Base-by-base conservation (phyloP, 2,888 invertebrate species). In the Allolobophora icterica region DNA sequence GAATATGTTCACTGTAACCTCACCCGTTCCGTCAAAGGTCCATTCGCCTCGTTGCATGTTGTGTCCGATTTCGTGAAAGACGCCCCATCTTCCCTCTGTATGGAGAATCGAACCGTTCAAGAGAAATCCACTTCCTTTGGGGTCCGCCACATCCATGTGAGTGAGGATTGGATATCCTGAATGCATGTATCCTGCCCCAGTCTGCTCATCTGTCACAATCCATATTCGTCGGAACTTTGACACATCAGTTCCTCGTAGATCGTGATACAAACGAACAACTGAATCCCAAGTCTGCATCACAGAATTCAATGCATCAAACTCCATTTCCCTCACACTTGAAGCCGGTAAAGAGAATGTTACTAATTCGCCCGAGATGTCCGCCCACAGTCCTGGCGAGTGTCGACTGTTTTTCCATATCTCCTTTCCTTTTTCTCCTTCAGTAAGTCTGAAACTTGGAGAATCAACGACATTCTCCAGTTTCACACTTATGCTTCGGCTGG, bases 1-100 rank as follows among this genome's bases (percentile, higher is more conserved):
- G 92, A 94, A 93, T 34, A 94, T 92, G 89, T 94, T 94, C 89
- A 92, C 92, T 11, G 93, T 93, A 13, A 93, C 93, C 58, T 92
- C 91, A 4, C 71, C 45, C 0, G 93, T 92, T 15, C 93, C 93
- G 6, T 91, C 91, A 52, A 93, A 93, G 11, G 93, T 94, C 94
- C 93, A 94, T 38, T 83, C 91, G 6, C n/a, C 40, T 52, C 90
- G 58, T 92, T 94, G 93, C 92, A 94, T 91, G 90, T 94, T 94
- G 92, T 94, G 93, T n/a, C 94, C 94, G 11, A 94, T 89, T 91
- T 94, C 94, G 90, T 94, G 94, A 91, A 92, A 94, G 40, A 93
- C 38, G 0, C 94, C 94, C 94, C 94, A 94, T 21, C 84, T 90
- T 17, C 93, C 93, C 19, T 90, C 83, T 1, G 34, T 89, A 8